A percentile compares a stretch with the other conserved stretches of the same genome.
Conservation (phyloP, 2,113 vertebrate genomes). For the Neolamprologus falcicula region DNA sequence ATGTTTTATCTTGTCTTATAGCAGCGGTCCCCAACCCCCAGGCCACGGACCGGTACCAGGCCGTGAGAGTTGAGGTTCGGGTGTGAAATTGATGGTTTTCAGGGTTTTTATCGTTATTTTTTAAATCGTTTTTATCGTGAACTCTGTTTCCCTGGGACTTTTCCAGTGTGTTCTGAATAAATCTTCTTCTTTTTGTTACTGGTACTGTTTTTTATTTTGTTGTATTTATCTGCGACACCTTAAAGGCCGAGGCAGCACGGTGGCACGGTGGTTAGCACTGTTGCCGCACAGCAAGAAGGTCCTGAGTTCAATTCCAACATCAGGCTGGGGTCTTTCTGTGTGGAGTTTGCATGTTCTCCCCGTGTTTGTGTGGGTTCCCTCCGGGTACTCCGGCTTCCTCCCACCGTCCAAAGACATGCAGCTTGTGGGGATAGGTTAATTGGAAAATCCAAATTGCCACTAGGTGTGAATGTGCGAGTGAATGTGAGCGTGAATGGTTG, state of each 20-base stretch:
- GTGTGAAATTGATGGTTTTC: neutral
- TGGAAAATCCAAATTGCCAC: too few species aligned
- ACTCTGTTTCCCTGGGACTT: neutral
- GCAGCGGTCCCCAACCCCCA: neutral
- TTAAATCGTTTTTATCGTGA: fast-evolving
- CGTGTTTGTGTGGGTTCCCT: too few species aligned
- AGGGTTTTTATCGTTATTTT: neutral
- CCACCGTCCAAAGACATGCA: too few species aligned
- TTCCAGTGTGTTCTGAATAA: neutral
- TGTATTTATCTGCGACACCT: neutral
- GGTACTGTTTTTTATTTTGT: neutral
- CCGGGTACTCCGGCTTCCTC: too few species aligned
- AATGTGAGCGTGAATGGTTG: too few species aligned
- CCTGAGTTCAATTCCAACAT: too few species aligned
- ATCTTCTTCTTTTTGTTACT: neutral
- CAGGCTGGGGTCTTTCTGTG: too few species aligned
- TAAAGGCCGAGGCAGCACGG: neutral
- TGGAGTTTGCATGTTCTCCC: too few species aligned
- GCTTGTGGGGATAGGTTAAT: too few species aligned
- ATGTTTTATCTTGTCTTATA: neutral
- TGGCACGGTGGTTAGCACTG: too few species aligned
- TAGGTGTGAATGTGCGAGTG: too few species aligned
- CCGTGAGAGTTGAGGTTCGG: neutral
- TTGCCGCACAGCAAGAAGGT: too few species aligned
- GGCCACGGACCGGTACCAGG: neutral